Conservation (phyloP, 2,113 vertebrate genomes). For the Balaenoptera acutorostrata region DNA sequence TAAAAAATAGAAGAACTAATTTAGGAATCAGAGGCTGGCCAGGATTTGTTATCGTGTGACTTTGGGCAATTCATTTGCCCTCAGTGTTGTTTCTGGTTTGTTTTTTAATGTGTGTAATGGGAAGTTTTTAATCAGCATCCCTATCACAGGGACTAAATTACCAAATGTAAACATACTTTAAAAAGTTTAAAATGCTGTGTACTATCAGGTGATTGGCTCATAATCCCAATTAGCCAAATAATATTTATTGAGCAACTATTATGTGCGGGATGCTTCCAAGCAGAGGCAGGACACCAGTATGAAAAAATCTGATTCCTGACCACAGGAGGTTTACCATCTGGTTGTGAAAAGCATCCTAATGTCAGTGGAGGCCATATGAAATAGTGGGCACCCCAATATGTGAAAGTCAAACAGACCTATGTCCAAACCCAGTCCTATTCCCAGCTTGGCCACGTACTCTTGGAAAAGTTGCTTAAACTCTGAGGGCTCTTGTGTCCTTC, state of each 20-base stretch:
- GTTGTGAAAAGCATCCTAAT: not conserved
- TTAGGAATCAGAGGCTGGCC: not conserved
- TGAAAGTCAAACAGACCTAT: not conserved
- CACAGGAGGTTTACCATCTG: not conserved
- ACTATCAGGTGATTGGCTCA: not conserved
- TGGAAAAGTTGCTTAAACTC: not conserved
- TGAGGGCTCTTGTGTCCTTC: not conserved
- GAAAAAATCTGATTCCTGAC: not conserved
- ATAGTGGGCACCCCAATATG: not conserved
- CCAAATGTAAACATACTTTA: conserved; percentile 10
- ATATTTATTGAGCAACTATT: not conserved
- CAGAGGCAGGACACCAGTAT: not conserved
- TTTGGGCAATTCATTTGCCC: not conserved
- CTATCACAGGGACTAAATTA: not conserved
- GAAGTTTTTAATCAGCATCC: not conserved
- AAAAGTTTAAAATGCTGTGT: not conserved
- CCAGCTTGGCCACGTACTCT: not conserved
- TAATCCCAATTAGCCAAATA: not conserved
- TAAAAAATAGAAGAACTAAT: not conserved
- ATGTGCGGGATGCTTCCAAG: not conserved
- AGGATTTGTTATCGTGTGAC: not conserved
- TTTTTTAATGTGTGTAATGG: not conserved
- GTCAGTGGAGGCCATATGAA: not conserved
- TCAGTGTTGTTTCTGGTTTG: not conserved
- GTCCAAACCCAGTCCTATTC: not conserved